These are phyloP conservation scores for Ataeniobius toweri DNA, from an alignment of 2,797 vertebrate species.

Conservation along the genomic window DNA sequence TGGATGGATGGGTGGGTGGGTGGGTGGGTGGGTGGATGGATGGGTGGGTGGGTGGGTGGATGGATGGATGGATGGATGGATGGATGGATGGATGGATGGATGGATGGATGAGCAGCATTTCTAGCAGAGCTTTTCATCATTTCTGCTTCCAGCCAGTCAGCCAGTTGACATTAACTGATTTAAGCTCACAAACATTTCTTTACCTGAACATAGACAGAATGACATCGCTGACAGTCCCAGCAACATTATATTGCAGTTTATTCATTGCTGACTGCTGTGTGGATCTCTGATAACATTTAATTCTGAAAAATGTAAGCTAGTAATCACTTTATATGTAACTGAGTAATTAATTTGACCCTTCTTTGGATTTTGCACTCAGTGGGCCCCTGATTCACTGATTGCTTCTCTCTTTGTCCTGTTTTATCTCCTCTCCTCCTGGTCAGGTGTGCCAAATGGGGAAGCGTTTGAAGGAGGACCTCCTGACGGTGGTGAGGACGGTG, in stretches of 20 bases:
- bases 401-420: not conserved
- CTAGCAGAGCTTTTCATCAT: not conserved
- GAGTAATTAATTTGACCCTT: not conserved
- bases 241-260: not conserved
- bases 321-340: not conserved
- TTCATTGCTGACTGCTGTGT: not conserved
- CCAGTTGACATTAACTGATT: not conserved
- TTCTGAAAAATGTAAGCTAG: too few species aligned
- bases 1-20: not conserved
- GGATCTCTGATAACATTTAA: not conserved
- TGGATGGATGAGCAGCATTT: not conserved
- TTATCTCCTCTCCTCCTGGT: not conserved
- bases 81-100: not conserved
- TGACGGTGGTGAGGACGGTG: constrained; percentile 75
- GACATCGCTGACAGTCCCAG: not conserved
- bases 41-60: not conserved
- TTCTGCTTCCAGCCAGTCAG: too few species aligned
- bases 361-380: not conserved
- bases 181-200: not conserved
- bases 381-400: not conserved
- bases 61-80: not conserved
- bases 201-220: not conserved
- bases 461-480: constrained; percentile 84
- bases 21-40: not conserved
- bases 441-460: constrained; percentile 81